Evolutionary conservation across 2,888 invertebrate species (phyloP).

Genomic region (Tenthredo notha): DNA sequence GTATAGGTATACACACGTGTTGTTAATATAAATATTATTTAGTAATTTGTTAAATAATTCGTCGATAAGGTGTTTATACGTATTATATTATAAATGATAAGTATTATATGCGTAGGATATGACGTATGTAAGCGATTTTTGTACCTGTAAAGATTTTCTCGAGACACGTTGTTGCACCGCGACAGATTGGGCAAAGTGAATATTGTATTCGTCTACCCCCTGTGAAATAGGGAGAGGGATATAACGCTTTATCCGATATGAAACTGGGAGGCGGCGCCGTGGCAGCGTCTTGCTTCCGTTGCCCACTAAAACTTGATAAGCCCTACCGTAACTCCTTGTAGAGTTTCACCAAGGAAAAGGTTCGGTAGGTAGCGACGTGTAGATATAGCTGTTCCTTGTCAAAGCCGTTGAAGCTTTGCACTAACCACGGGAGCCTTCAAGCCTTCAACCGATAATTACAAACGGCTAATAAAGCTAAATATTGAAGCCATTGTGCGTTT

Average conservation of each 20-base stretch:
- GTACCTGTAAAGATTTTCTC: background rate
- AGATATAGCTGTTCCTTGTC: slow-evolving; percentile 1
- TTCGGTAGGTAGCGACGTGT: background rate
- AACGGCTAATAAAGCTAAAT: slow-evolving; percentile 23
- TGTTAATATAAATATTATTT: slow-evolving; percentile 34
- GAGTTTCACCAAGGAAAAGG: slow-evolving; percentile 41
- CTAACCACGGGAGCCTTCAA: slow-evolving; percentile 30
- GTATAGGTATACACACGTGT: background rate
- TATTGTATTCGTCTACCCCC: slow-evolving; percentile 29
- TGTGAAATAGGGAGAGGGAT: slow-evolving; percentile 15
- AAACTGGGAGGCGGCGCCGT: slow-evolving; percentile 38
- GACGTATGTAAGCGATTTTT: background rate
- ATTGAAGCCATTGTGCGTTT: slow-evolving; percentile 47
- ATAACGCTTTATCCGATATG: slow-evolving; percentile 34
- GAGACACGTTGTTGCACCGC: slow-evolving; percentile 23
- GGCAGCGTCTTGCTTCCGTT: slow-evolving; percentile 45
- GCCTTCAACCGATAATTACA: slow-evolving; percentile 34
- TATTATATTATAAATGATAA: background rate
- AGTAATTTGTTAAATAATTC: slow-evolving; percentile 1
- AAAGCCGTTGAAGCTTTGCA: slow-evolving; percentile 45
- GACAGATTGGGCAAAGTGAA: slow-evolving; percentile 47
- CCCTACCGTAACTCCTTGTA: slow-evolving; percentile 48
- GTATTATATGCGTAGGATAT: too few relatives aligned
- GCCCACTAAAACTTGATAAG: slow-evolving; percentile 52
- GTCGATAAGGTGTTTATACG: background rate